These are phyloP conservation scores for Dermolepida albohirtum DNA, from an alignment of 2,888 invertebrate species.

Conservation along the genomic window DNA sequence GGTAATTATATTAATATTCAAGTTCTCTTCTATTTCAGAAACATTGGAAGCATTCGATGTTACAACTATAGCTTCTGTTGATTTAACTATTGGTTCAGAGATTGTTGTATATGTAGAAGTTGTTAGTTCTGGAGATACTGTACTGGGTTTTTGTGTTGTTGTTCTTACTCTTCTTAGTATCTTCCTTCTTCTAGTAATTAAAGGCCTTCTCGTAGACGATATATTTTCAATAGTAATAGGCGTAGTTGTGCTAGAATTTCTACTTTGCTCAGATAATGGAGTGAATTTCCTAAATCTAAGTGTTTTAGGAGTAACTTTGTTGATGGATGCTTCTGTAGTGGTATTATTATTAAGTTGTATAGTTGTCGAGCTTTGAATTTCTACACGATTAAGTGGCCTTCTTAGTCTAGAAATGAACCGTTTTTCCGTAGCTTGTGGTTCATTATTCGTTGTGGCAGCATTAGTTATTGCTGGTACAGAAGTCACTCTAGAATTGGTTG, in stretches of 20 bases:
- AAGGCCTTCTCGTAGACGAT: conserved; percentile 19
- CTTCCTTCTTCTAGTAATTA: conserved; percentile 17
- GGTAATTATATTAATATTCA: conserved; percentile 36
- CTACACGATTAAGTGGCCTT: background rate
- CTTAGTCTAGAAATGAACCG: conserved; percentile 20
- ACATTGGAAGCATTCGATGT: background rate
- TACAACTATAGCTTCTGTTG: too few species aligned
- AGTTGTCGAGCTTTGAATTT: background rate
- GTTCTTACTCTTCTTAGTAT: conserved; percentile 15
- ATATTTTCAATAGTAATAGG: conserved; percentile 2
- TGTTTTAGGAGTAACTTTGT: conserved; percentile 8
- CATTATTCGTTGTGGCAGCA: conserved; percentile 7
- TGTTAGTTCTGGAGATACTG: background rate
- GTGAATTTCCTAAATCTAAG: conserved; percentile 34
- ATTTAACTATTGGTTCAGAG: background rate
- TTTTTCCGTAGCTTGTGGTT: conserved; percentile 27
- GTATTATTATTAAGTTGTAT: conserved; percentile 5
- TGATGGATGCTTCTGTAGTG: conserved; percentile 3
- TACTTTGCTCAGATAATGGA: background rate
- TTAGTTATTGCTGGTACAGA: conserved; percentile 21
- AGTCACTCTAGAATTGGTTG: conserved; percentile 14
- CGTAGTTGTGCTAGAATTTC: conserved; percentile 20
- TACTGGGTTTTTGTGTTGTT: conserved; percentile 17
- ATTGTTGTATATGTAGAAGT: conserved; percentile 7
- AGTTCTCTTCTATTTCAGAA: conserved; percentile 24